Base-by-base conservation (phyloP, 2,888 invertebrate genomes). In the Leptopterna dolabrata region DNA sequence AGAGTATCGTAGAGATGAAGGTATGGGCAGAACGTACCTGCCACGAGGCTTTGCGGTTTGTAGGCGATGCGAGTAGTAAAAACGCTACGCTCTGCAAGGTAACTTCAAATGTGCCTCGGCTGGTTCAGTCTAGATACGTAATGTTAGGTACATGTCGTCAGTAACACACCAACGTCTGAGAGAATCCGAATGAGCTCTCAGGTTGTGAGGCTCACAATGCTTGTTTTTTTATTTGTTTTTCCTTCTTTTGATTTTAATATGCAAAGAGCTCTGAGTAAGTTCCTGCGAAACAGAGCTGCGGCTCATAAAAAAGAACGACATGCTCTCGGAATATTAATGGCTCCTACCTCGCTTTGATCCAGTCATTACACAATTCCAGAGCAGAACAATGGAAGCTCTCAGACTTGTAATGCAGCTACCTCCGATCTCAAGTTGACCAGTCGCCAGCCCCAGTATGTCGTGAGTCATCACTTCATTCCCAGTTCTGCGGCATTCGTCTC, bases 311-410 rank as follows among this genome's bases (percentile, higher is more conserved):
- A 73, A 73, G 71, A 73, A 41, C 73, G 0, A 41, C 73, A 41
- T 41, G 73, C 63, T 24, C 63, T 63, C 13, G 73, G 73, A 73
- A 73, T 73, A 73, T 30, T 73, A 36, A 73, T 73, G 41, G 73
- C 36, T 73, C 30, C 41, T 36, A 36, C 73, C 19, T 4, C 16
- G 36, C 73, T 73, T n/a, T 36, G 30, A 73, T 41, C 24, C 24
- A 63, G 63, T 41, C 73, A 73, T 73, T 73, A 73, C 30, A 73
- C 73, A 73, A 73, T 73, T 73, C 73, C 73, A 73, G 73, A 41
- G 73, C 19, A 41, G 73, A 41, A 73, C 73, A 73, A 73, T 41
- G 73, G 73, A 73, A 73, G 73, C 16, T 19, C 41, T 41, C 73
- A 73, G 73, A 73, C 73, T 73, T 41, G n/a, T 41, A 73, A 73